A percentile compares a stretch with the other conserved stretches of the same genome.
Evolutionary conservation across 2,888 invertebrate species (phyloP).

Genomic region (Chaitophorus viminalis): DNA sequence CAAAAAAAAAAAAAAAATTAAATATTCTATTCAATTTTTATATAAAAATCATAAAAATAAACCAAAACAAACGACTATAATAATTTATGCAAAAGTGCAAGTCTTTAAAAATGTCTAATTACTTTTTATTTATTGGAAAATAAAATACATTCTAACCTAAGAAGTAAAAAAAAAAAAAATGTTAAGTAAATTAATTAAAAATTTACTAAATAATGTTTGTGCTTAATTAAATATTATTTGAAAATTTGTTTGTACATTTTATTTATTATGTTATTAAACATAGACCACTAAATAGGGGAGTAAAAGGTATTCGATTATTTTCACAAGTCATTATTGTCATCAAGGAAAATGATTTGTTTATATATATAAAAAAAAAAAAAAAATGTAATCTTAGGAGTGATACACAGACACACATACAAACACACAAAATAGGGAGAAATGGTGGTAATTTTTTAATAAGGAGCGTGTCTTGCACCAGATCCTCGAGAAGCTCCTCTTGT

Average conservation of each 20-base stretch:
- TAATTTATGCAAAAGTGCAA: conserved; percentile 39
- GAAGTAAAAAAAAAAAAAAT: conserved; percentile 57
- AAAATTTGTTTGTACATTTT: conserved; percentile 51
- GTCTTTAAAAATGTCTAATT: conserved; percentile 47
- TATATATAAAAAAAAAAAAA: conserved; percentile 53
- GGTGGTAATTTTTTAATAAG: conserved; percentile 40
- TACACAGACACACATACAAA: conserved; percentile 45
- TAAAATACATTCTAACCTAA: conserved; percentile 49
- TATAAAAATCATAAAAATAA: conserved; percentile 45
- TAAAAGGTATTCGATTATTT: conserved; percentile 27
- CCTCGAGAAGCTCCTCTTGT: conserved; percentile 56
- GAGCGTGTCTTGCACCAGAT: conserved; percentile 60
- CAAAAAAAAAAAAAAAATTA: conserved; percentile 38
- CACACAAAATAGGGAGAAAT: conserved; percentile 32
- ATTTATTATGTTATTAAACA: conserved; percentile 31
- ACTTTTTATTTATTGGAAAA: conserved; percentile 49
- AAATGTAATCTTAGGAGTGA: conserved; percentile 42
- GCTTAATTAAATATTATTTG: conserved; percentile 41
- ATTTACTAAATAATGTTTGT: conserved; percentile 50
- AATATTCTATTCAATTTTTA: conserved; percentile 38
- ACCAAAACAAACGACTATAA: conserved; percentile 36
- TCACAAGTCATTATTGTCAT: conserved; percentile 56
- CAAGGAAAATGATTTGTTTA: conserved; percentile 56
- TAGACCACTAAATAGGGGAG: conserved; percentile 37
- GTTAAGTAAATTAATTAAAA: conserved; percentile 48